These are phyloP conservation scores for Dysmachus trigonus DNA, from an alignment of 2,888 invertebrate genomes.

Conservation along the genomic window DNA sequence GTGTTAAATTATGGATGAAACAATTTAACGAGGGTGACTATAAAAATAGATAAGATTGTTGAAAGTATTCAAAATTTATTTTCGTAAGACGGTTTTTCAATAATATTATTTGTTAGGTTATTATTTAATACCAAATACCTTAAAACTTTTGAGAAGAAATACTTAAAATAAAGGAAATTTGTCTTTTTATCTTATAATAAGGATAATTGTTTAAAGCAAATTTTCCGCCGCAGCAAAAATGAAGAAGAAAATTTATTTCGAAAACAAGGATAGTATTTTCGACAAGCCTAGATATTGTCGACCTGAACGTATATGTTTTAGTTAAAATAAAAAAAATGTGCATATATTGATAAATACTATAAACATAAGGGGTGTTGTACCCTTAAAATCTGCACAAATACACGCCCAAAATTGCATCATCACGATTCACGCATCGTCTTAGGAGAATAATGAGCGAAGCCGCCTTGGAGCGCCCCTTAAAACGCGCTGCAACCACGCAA, in stretches of 20 bases:
- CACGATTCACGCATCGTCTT: neutral
- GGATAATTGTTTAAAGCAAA: no score
- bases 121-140: no score
- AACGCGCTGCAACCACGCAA: neutral
- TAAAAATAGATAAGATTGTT: neutral
- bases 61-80: no score
- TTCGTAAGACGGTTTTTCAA: no score
- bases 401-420: conserved; percentile 26
- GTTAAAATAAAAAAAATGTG: neutral
- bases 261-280: neutral
- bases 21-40: neutral
- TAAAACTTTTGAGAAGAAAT: no score
- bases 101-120: no score
- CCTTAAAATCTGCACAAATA: neutral
- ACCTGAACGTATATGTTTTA: neutral
- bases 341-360: neutral
- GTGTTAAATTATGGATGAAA: neutral
- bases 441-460: neutral
- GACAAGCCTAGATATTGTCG: neutral
- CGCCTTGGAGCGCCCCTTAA: neutral
- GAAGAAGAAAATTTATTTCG: neutral
- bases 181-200: no score
- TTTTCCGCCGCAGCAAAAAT: neutral
- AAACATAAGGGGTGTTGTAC: neutral
- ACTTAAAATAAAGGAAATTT: no score